A percentile compares a stretch with the other conserved stretches of the same genome.
Evolutionary conservation across 2,888 invertebrate species (phyloP).

Genomic region (Strigamia transsilvanica): DNA sequence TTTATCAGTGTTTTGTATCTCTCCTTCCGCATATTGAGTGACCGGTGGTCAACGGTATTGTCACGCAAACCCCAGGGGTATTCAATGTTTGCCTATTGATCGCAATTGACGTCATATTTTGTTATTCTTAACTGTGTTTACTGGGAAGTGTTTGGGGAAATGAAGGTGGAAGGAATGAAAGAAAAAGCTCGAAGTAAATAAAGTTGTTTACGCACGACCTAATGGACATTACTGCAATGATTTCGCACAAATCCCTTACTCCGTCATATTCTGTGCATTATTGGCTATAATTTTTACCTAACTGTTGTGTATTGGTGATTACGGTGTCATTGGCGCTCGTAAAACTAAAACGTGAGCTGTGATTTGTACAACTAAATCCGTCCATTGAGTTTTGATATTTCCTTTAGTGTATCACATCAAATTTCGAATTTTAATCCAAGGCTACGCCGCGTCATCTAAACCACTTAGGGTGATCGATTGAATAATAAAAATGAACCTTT

Average conservation of each 20-base stretch:
- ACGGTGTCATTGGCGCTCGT: constrained; percentile 7
- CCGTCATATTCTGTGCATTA: neutral
- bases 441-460: no score
- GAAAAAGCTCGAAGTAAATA: constrained; percentile 15
- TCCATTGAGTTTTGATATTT: neutral
- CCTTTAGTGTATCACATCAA: neutral
- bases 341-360: neutral
- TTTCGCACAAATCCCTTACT: neutral
- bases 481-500: no score
- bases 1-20: constrained; percentile 9
- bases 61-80: constrained; percentile 5
- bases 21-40: constrained; percentile 18
- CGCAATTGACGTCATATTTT: constrained; percentile 18
- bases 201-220: constrained; percentile 2
- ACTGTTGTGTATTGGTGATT: neutral
- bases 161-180: neutral
- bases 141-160: constrained; percentile 20
- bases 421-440: neutral
- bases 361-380: neutral
- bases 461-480: no score
- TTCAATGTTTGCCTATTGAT: constrained; percentile 11
- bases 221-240: constrained; percentile 13
- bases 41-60: constrained; percentile 11
- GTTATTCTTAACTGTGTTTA: constrained; percentile 18
- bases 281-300: neutral